Percentiles rank a stretch among this genome's conserved stretches.
phyloP scores from a whole-genome alignment of 1,140 invertebrate genomes.

The Lepidurus apus region DNA sequence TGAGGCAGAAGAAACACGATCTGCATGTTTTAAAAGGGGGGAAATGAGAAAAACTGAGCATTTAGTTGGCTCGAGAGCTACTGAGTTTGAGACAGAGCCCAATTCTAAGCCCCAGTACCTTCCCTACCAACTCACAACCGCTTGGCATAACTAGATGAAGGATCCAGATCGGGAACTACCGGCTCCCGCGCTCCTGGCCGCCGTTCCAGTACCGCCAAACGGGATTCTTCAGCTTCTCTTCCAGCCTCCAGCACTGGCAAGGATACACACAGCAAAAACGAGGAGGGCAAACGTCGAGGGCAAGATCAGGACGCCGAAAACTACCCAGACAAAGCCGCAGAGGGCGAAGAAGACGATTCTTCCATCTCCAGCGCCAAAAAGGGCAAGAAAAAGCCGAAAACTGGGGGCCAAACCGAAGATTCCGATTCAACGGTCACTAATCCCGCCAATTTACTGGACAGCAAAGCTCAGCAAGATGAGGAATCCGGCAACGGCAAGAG shows the following conservation, averaged over 20 bases:
- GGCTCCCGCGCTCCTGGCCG: background rate
- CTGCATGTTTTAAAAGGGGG: background rate
- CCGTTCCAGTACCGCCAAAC: slow-evolving; percentile 3
- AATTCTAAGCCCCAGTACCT: slow-evolving; percentile 11
- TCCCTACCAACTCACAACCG: background rate
- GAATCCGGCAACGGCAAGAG: slow-evolving; percentile 20
- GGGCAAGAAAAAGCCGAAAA: slow-evolving; percentile 46
- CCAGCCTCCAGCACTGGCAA: slow-evolving; percentile 43
- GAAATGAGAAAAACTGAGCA: background rate
- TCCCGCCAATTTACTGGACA: background rate
- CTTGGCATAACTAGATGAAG: slow-evolving; percentile 21
- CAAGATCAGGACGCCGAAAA: slow-evolving; percentile 25
- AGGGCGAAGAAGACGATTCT: slow-evolving; percentile 44
- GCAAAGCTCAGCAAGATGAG: background rate
- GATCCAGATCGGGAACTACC: background rate
- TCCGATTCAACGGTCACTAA: background rate
- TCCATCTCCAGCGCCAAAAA: slow-evolving; percentile 42
- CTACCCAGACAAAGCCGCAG: background rate
- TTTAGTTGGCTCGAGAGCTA: too few species aligned
- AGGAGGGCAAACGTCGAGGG: slow-evolving; percentile 33
- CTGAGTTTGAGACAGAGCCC: background rate
- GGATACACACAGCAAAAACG: slow-evolving; percentile 22
- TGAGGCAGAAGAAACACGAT: background rate
- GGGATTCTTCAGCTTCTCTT: slow-evolving; percentile 40
- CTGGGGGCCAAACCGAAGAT: background rate